Evolutionary conservation across 2,888 invertebrate species (phyloP).

Genomic region (Noctua fimbriata): DNA sequence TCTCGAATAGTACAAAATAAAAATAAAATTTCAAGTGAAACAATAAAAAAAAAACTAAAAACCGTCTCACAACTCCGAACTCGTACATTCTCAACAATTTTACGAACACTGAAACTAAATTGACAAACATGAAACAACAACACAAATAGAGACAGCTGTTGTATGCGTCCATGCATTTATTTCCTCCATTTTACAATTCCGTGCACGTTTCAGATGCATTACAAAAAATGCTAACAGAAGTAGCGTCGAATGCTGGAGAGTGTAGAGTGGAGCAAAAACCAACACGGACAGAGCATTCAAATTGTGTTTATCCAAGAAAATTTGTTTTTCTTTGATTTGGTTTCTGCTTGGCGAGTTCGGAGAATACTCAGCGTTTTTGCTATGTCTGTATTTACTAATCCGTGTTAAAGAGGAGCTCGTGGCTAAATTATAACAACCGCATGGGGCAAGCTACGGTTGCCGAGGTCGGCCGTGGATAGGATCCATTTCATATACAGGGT

Average conservation of each 20-base stretch:
- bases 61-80: neutral
- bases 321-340: slow-evolving; percentile 20
- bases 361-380: neutral
- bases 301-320: slow-evolving; percentile 38
- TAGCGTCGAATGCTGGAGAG: slow-evolving; percentile 1
- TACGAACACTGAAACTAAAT: slow-evolving; percentile 15
- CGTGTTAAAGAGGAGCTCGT: neutral
- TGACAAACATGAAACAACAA: slow-evolving; percentile 22
- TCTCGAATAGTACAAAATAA: too few relatives aligned
- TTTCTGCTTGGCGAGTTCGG: neutral
- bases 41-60: neutral
- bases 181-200: slow-evolving; percentile 39
- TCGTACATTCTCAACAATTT: neutral
- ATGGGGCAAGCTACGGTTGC: too few relatives aligned
- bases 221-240: slow-evolving; percentile 42
- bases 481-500: too few relatives aligned
- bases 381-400: neutral
- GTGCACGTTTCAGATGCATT: slow-evolving; percentile 40
- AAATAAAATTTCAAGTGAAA: neutral
- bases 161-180: slow-evolving; percentile 43
- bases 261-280: slow-evolving; percentile 35
- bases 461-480: too few relatives aligned
- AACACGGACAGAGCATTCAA: slow-evolving; percentile 40
- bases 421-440: too few relatives aligned
- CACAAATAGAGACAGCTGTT: slow-evolving; percentile 32